Conservation (phyloP, 1,140 invertebrate species). For the Popillia japonica region DNA sequence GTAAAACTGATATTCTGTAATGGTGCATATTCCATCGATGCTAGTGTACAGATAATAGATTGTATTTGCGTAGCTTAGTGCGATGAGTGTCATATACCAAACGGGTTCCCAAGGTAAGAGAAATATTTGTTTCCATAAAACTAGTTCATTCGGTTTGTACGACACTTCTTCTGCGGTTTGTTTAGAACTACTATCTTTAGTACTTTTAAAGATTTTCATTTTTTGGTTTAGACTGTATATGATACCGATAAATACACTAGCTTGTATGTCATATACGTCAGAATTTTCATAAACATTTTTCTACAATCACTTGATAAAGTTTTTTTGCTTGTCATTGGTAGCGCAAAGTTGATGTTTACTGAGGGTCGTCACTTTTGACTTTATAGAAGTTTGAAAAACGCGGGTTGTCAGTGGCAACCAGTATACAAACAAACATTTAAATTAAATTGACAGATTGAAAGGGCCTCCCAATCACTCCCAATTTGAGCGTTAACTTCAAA, state of each 20-base stretch:
- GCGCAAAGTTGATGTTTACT: too few species aligned
- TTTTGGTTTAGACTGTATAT: background rate
- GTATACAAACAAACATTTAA: too few species aligned
- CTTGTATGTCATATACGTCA: background rate
- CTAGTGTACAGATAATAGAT: background rate
- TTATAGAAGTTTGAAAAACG: too few species aligned
- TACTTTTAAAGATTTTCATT: background rate
- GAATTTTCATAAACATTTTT: background rate
- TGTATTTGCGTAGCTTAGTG: background rate
- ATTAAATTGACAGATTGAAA: too few species aligned
- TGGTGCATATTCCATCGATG: background rate
- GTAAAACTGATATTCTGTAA: background rate
- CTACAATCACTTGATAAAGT: too few species aligned
- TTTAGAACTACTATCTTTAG: background rate
- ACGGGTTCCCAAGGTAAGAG: background rate
- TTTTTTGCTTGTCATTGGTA: too few species aligned
- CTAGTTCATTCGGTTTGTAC: background rate
- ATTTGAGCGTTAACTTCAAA: too few species aligned
- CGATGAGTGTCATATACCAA: constrained; percentile 22
- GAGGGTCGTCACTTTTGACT: too few species aligned
- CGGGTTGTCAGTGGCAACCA: too few species aligned
- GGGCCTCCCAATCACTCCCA: too few species aligned
- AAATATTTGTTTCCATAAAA: constrained; percentile 3
- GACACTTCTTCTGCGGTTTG: background rate
- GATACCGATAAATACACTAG: background rate